A percentile compares a stretch with the other conserved stretches of the same genome.
phyloP scores from a whole-genome alignment of 2,888 invertebrate genomes.

The Laspeyria flexula region DNA sequence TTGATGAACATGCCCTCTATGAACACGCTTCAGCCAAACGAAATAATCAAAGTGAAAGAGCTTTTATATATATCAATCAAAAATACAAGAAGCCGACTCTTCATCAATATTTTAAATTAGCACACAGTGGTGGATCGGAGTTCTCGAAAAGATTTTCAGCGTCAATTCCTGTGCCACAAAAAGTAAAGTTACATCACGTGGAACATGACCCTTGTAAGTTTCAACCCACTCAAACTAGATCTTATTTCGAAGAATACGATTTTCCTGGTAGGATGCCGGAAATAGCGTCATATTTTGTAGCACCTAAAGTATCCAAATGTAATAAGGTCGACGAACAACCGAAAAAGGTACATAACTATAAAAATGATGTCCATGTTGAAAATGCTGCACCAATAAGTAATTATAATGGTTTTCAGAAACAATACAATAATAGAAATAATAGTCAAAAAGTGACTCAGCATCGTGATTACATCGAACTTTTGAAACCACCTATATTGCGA shows the following conservation, averaged over 20 bases:
- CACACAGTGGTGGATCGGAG: conserved; percentile 2
- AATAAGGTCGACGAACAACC: neutral
- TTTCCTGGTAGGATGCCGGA: conserved; percentile 11
- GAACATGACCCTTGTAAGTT: conserved; percentile 15
- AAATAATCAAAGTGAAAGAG: conserved; percentile 62
- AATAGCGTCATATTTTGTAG: conserved; percentile 19
- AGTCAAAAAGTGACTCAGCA: conserved; percentile 2
- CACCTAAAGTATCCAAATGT: conserved; percentile 11
- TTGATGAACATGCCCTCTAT: conserved; percentile 55
- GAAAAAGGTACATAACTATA: neutral
- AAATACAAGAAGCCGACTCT: conserved; percentile 49
- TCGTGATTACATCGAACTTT: conserved; percentile 46
- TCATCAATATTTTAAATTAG: conserved; percentile 13
- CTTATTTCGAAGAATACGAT: conserved; percentile 17
- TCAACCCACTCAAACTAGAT: conserved; percentile 1
- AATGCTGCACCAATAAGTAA: neutral
- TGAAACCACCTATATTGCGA: conserved; percentile 44
- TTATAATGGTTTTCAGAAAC: neutral
- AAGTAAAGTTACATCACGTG: conserved; percentile 2
- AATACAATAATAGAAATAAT: neutral
- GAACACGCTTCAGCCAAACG: conserved; percentile 50
- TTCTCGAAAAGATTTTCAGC: conserved; percentile 5
- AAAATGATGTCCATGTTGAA: neutral
- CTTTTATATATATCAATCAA: conserved; percentile 67
- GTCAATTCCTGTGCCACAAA: conserved; percentile 9